Evolutionary conservation across 23 tunicate species (phyloP), one percentile per base, ranked within the genome.

Genomic region (Ciona savignyi): DNA sequence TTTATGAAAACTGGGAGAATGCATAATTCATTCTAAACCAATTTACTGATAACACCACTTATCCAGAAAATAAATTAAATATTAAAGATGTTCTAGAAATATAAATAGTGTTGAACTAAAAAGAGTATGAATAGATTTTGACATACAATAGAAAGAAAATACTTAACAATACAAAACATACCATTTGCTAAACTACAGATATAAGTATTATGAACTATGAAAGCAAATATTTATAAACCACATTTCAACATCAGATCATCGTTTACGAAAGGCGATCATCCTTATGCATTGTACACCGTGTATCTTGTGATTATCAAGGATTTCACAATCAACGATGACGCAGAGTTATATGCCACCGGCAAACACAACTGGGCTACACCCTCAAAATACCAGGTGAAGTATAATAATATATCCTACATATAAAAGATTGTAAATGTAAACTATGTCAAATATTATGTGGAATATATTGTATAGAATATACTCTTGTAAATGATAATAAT

Each of bases 241-340:
- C 0, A 25, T 72, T 42, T 60, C 30, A 32, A 32, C 60, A 49
- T 11, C 78, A 87, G 96, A 62, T 76, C 81, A 2, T 25, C 32
- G 27, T 89, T 83, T 68, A 61, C 73, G 24, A 34, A 27, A 19
- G 96, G 89, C 21, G 81, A 78, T 30, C 96, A 89, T 80, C 79
- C 78, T 0, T 79, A 89, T 65, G 75, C 89, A 30, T 51, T 89
- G 28, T 89, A 89, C 63, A n/a, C 77, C 22, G 89, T 89, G n/a
- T 89, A 89, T 65, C 72, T 89, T 1, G 62, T 89, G 25, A 60
- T 89, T 2, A 89, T 89, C 42, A 89, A 89, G 66, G 96, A 89
- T 65, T 77, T 89, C 32, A 83, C 96, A 1, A 65, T 89, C 74
- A 78, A 77, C 27, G 80, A 48, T 4, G 63, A 62, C 24, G 28